Evolutionary conservation across 2,113 vertebrate species (phyloP), one percentile per base, ranked within the genome.

Genomic region (Nibea coibor): DNA sequence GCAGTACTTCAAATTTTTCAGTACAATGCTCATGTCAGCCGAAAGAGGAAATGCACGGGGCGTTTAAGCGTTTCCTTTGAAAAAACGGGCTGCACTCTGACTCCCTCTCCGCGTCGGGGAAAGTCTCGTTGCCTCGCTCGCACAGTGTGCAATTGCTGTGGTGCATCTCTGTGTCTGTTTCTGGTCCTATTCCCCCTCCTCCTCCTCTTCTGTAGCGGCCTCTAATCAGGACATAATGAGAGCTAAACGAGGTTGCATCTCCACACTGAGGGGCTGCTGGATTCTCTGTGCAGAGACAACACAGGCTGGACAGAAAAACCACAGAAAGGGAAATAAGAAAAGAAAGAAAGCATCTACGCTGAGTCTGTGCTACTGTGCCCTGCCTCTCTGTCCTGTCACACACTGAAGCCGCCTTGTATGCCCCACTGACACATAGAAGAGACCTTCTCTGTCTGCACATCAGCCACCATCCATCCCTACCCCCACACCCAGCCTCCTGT

Each of bases 181-280:
- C 86, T 92, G 81, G 79, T 85, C 83, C 82, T 57, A 5, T 76
- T 39, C 86, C 86, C 87, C 35, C 35, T 39, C 35, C 35, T 39
- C 35, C 90, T 89, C 90, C 89, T 89, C 88, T 91, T 88, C 81
- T 72, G 73, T 87, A 80, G 73, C 75, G 51, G 88, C 89, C 89
- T 92, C 90, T 94, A 94, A 94, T 93, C 93, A 93, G 90, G 90
- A 92, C 93, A 94, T 94, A 94, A 94, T 94, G 93, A 91, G 91
- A 92, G 92, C 92, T 91, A 94, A 94, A 93, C 88, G 84, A 93
- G 93, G 93, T 88, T 92, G 92, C 89, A 87, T 88, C 93, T 90
- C 87, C 87, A 87, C 91, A 82, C 87, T 81, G 74, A 89, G 76
- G 75, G 84, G 88, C 85, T 74, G 70, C 90, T 80, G 89, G 90